Base-by-base conservation (phyloP, 1,140 invertebrate genomes). In the Drosophila ambigua region DNA sequence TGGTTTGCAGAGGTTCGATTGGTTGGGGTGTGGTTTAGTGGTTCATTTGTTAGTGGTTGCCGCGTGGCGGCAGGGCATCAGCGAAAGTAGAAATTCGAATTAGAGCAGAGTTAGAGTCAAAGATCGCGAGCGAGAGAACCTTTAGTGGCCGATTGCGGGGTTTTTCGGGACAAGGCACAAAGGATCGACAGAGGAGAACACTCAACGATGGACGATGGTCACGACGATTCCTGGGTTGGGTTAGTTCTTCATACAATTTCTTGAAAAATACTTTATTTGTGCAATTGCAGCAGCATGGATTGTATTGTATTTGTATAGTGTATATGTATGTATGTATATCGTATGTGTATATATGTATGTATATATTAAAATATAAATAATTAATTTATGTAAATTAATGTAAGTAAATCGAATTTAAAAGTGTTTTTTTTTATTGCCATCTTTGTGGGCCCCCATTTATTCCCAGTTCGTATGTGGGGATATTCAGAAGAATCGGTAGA, bases 241-340 rank as follows among this genome's bases (percentile, higher is more conserved):
- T 20, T 8, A 5, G 46, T 9, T 8, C 49, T 20, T 20, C 26
- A 57, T 24, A 78, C 7, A 5, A 44, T 58, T 68, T 84, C 73
- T 85, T 76, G 63, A 77, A 90, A 91, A 91, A 89, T 90, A 89
- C 83, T 90, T 91, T 90, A 88, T 90, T 91, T 89, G 90, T 91
- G 90, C 90, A 91, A 90, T 90, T 91, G 82, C 90, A 88, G 83
- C 85, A 79, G 79, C 79, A 90, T 84, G 64, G 66, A 35, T 35
- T 28, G 26, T 28, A 28, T 28, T 35, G 35, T 55, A 64, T 59
- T 69, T 65, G 45, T 53, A 48, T 53, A 53, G 23, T 71, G 71
- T 72, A 54, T 73, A 72, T 72, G 41, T 55, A 55, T 55, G 11
- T 76, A 66, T 65, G 57, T 66, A 43, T 73, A 77, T 72, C 58